Evolutionary conservation across 2,797 vertebrate species (phyloP).

Genomic region (Threskiornis aethiopicus): DNA sequence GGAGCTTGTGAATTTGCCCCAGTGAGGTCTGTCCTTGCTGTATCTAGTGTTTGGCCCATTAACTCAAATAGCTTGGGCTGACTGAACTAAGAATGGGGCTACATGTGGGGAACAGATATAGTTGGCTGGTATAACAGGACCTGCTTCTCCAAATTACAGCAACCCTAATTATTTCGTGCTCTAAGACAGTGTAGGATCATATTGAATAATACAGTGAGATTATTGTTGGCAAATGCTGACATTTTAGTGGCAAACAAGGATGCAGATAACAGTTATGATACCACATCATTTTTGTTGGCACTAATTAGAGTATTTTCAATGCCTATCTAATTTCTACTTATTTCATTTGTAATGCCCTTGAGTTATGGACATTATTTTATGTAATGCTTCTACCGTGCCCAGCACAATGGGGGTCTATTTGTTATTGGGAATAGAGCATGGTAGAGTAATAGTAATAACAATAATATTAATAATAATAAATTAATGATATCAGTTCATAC

Average conservation of each 20-base stretch:
- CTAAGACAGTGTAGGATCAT: not conserved
- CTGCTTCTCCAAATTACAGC: not conserved
- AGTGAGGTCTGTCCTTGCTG: not conserved
- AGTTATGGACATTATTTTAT: not conserved
- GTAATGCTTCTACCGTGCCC: not conserved
- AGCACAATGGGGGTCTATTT: not conserved
- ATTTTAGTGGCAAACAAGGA: slow-evolving; percentile 16
- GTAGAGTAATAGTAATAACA: not conserved
- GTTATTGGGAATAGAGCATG: not conserved
- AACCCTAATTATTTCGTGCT: not conserved
- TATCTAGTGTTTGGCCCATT: not conserved
- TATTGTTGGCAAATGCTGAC: slow-evolving; percentile 14
- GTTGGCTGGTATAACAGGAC: not conserved
- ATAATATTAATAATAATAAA: not conserved
- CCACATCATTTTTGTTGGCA: not conserved
- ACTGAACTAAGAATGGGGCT: not conserved
- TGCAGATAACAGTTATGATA: not conserved
- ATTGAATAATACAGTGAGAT: slow-evolving; percentile 1
- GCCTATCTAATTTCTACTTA: not conserved
- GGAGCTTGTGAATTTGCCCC: not conserved
- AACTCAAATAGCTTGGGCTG: not conserved
- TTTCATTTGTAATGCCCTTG: not conserved
- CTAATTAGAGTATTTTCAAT: not conserved
- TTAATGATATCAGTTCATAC: not conserved
- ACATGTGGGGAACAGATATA: not conserved